Base-by-base conservation (phyloP, 2,113 vertebrate genomes). In the Silurus glanis region DNA sequence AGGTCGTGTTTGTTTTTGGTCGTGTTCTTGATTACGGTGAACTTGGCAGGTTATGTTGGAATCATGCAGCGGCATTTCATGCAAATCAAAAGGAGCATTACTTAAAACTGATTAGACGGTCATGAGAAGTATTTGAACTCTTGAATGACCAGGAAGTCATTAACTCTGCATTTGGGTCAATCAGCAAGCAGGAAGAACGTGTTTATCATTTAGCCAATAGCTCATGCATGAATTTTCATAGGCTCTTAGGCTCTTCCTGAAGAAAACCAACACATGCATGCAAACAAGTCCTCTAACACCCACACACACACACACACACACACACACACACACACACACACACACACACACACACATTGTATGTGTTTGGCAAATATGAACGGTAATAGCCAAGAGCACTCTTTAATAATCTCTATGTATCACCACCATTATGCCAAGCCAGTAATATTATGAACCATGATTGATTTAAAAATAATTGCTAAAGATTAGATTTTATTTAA, bases 401-500 rank as follows among this genome's bases (percentile, higher is more conserved):
- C 87, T 91, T 82, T 76, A 89, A 84, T 91, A 88, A 89, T 88
- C 91, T 89, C 79, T 23, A 83, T 91, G 91, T 92, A 89, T 79
- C 53, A 95, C 93, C 89, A 88, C 85, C 90, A 93, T 93, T 93
- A 90, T 53, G 61, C 47, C 74, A 88, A 51, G 37, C 88, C 91
- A 90, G 88, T 89, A 90, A 92, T 89, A 90, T 89, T 89, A 91
- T 91, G 89, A 86, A 64, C 89, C 90, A 94, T 93, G 93, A 94
- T 91, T 88, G 90, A 90, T 90, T 74, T 82, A 83, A 64, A 88
- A 90, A 89, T 94, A 92, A 94, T 94, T 94, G 89, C 90, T 66
- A 90, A 91, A 92, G 91, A 94, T 93, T 93, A 91, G 87, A 92
- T 92, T 88, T 91, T 88, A 91, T 92, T 93, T 91, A 91, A 89